A percentile compares a stretch with the other conserved stretches of the same genome.
These are phyloP conservation scores for Elgonia sp. DNA, from an alignment of 2,888 invertebrate species.

Conservation along the genomic window DNA sequence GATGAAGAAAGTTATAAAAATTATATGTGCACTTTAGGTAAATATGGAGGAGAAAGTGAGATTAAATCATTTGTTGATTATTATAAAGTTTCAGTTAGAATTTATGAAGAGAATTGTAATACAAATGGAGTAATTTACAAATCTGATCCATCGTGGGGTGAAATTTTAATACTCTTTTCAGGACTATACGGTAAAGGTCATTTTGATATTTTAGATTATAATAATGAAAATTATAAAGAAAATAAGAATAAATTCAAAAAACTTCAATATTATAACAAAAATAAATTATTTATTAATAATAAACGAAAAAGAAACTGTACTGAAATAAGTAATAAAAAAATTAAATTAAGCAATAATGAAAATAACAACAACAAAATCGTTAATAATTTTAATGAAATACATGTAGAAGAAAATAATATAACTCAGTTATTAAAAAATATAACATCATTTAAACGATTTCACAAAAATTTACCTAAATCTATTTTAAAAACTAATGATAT, in stretches of 20 bases:
- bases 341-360: neutral
- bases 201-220: constrained; percentile 12
- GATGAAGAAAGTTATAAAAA: neutral
- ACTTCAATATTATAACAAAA: constrained; percentile 10
- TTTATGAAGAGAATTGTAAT: neutral
- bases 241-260: neutral
- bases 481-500: constrained; percentile 16
- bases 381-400: neutral
- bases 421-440: neutral
- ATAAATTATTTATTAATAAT: constrained; percentile 15
- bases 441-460: neutral
- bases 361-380: neutral
- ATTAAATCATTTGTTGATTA: constrained; percentile 31
- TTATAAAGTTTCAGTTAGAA: constrained; percentile 15
- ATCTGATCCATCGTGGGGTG: neutral
- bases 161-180: neutral
- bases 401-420: neutral
- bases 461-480: too few species aligned
- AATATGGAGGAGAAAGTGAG: constrained; percentile 26
- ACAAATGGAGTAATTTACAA: neutral
- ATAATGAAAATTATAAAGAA: neutral
- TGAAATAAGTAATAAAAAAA: constrained; percentile 9
- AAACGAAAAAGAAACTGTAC: too few species aligned
- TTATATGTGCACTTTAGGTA: constrained; percentile 5
- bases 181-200: constrained; percentile 3